phyloP scores from a whole-genome alignment of 2,888 invertebrate species.

The Phymatocera aterrima region DNA sequence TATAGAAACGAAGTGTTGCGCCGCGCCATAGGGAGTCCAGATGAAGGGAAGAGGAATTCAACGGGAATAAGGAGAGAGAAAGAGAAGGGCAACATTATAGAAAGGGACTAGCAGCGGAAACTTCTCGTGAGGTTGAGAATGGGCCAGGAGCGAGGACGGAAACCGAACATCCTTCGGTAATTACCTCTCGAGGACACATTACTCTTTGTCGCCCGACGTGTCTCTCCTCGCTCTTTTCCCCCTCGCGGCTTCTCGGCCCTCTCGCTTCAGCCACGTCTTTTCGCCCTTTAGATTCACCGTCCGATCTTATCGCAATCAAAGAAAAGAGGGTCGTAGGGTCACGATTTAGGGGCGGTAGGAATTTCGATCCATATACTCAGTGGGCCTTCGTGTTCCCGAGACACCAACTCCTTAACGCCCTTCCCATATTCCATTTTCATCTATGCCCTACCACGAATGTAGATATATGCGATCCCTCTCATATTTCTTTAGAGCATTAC shows the following conservation, averaged over 20 bases:
- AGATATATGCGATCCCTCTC: background rate
- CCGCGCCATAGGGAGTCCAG: background rate
- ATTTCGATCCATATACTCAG: constrained; percentile 34
- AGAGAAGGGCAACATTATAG: background rate
- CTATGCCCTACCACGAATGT: background rate
- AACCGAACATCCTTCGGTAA: constrained; percentile 57
- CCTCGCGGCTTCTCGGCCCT: background rate
- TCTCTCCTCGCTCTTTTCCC: constrained; percentile 41
- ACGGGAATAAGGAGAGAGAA: constrained; percentile 14
- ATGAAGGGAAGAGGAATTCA: constrained; percentile 17
- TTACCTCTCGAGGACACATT: constrained; percentile 60
- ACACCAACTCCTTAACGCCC: constrained; percentile 26
- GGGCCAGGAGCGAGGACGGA: constrained; percentile 10
- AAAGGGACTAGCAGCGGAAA: constrained; percentile 3
- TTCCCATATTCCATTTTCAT: constrained; percentile 3
- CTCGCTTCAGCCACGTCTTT: constrained; percentile 4
- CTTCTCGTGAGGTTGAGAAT: constrained; percentile 10
- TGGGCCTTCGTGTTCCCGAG: background rate
- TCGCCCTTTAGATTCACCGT: constrained; percentile 5
- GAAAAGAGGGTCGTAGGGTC: constrained; percentile 38
- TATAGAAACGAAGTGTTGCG: background rate
- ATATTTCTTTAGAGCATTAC: background rate
- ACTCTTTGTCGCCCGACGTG: constrained; percentile 58
- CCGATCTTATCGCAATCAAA: constrained; percentile 41
- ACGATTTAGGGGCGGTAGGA: constrained; percentile 34